Evolutionary conservation across 2,797 vertebrate genomes (phyloP).

Genomic region (Scleropages formosus): DNA sequence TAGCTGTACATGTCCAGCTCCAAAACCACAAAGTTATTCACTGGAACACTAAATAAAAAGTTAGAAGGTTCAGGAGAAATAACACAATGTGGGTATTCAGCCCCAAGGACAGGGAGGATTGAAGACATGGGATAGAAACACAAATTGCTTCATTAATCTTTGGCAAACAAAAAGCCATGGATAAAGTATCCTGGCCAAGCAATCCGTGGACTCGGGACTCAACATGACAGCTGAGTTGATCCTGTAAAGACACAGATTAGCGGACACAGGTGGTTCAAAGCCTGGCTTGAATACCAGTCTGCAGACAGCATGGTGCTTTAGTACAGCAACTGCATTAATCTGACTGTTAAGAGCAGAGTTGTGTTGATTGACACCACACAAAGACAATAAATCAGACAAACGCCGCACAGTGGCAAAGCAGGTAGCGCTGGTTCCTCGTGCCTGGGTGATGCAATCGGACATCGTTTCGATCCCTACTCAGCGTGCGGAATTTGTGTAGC

Average conservation of each 20-base stretch:
- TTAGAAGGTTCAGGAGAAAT: not conserved
- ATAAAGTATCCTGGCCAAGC: not conserved
- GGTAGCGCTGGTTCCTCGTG: no score
- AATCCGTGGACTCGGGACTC: not conserved
- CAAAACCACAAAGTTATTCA: no score
- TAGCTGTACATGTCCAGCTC: no score
- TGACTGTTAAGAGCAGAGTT: no score
- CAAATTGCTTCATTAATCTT: not conserved
- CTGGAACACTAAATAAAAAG: no score
- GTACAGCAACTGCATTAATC: not conserved
- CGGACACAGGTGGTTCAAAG: not conserved
- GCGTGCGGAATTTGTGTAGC: no score
- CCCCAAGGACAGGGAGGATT: not conserved
- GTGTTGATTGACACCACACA: not conserved
- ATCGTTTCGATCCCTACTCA: no score
- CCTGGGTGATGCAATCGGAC: no score
- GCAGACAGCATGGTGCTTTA: not conserved
- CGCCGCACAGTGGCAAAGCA: no score
- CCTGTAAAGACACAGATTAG: not conserved
- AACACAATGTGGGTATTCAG: not conserved
- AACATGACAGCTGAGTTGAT: not conserved
- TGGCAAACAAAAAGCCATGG: constrained; percentile 1
- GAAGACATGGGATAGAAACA: not conserved
- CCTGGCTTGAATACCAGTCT: not conserved
- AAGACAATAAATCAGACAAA: not conserved